Evolutionary conservation across 2,888 invertebrate genomes (phyloP).

Genomic region (Bedellia somnulentella): DNA sequence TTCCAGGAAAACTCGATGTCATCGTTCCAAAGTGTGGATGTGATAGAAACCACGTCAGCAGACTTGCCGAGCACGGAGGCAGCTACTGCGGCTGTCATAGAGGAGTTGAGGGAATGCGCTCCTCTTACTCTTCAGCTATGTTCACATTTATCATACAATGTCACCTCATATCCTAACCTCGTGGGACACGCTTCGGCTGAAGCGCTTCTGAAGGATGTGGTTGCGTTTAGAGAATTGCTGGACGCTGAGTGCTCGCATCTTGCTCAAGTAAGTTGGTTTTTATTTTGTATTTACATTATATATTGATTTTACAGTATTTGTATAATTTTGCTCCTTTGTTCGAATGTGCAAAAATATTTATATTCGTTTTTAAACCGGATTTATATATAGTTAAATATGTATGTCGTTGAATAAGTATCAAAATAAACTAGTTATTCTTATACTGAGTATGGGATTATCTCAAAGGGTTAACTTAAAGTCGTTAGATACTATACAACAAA

Average conservation of each 20-base stretch:
- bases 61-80: constrained; percentile 41
- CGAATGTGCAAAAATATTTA: too few species aligned
- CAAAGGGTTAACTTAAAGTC: too few species aligned
- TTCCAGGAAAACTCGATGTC: constrained; percentile 49
- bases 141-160: constrained; percentile 72
- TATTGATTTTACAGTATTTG: too few species aligned
- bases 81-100: constrained; percentile 37
- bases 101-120: constrained; percentile 69
- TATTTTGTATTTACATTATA: too few species aligned
- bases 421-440: too few species aligned
- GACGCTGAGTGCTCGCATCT: constrained; percentile 88
- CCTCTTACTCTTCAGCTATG: constrained; percentile 70
- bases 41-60: constrained; percentile 31
- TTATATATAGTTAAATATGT: too few species aligned
- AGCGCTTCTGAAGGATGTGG: constrained; percentile 72
- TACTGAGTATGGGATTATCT: too few species aligned
- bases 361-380: too few species aligned
- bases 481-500: too few species aligned
- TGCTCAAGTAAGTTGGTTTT: constrained; percentile 64
- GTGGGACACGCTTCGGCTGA: constrained; percentile 67
- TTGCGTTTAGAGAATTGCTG: constrained; percentile 81
- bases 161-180: constrained; percentile 82
- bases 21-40: constrained; percentile 42
- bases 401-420: too few species aligned
- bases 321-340: too few species aligned